A percentile compares a stretch with the other conserved stretches of the same genome.
These are phyloP conservation scores for Puffinus mauretanicus DNA, from an alignment of 2,113 vertebrate species.

Conservation along the genomic window DNA sequence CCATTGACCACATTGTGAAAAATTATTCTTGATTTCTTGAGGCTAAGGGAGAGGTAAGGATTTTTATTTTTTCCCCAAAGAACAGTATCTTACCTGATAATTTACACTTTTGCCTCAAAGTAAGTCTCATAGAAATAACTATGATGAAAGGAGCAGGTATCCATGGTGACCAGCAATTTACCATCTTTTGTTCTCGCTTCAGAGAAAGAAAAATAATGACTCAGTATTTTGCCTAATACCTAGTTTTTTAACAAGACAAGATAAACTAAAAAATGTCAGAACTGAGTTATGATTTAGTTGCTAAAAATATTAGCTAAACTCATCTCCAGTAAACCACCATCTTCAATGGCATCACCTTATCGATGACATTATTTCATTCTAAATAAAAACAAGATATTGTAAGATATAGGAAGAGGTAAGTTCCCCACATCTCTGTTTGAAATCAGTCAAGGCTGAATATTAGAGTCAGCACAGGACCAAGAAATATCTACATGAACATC, in stretches of 20 bases:
- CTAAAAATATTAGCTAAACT: background rate
- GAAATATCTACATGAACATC: background rate
- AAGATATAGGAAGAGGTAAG: background rate
- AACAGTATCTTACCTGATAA: background rate
- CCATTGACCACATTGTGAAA: background rate
- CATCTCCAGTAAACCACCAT: background rate
- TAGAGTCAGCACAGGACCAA: background rate
- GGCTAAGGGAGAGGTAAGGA: background rate
- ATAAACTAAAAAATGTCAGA: background rate
- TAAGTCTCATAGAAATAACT: background rate
- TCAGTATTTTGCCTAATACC: background rate
- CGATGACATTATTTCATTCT: background rate
- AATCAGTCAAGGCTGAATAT: background rate
- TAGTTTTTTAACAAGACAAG: background rate
- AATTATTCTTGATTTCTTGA: background rate
- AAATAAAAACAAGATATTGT: background rate
- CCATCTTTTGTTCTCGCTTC: background rate
- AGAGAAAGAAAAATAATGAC: background rate
- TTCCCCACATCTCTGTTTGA: background rate
- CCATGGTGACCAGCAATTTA: constrained; percentile 15
- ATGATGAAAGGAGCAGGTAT: background rate
- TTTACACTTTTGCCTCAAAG: background rate
- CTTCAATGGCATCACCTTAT: background rate
- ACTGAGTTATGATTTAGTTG: background rate
- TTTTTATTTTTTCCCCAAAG: background rate